Base-by-base conservation (phyloP, 1,140 invertebrate species). In the Lepidotrigona ventralis region DNA sequence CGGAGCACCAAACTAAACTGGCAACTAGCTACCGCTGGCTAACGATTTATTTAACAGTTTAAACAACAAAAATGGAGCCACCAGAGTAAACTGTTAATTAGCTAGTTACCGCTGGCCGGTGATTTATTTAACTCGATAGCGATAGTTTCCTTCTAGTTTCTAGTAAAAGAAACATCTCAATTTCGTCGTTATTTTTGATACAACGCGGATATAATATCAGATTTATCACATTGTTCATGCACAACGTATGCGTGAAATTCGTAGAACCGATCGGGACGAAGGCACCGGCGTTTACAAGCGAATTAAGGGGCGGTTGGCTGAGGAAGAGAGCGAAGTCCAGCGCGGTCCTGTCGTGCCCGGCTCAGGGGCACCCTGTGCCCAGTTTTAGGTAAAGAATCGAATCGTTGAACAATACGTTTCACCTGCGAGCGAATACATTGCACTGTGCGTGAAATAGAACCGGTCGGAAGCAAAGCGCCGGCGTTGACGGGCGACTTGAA, bases 211-310 rank as follows among this genome's bases (percentile, higher is more conserved):
- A n/a, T n/a, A n/a, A n/a, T n/a, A n/a, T n/a, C 39, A 39, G 39
- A 46, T 9, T 46, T 46, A 46, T 46, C 39, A 8, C 39, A 46
- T 46, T 46, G 39, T 46, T 46, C 17, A 56, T 60, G 58, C 29
- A 14, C 58, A 64, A 46, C 64, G 84, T 84, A 6, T 19, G 26
- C 63, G 29, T 29, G 74, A 78, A 83, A 75, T 80, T 58, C 53
- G 77, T 92, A 96, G 96, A 97, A 92, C 96, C 96, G 70, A 94
- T 97, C 91, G 96, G 96, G 91, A 96, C 95, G 85, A 96, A 96
- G 88, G 94, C 95, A 85, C 96, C 96, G 84, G 96, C 95, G 94
- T 94, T 96, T 86, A 95, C 83, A n/a, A 88, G 90, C 72, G 94
- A 95, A 53, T 88, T 93, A 85, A 95, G 93, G 85, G 92, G 91